These are phyloP conservation scores for Formicarius rufipectus DNA, from an alignment of 2,113 vertebrate species.

Conservation along the genomic window DNA sequence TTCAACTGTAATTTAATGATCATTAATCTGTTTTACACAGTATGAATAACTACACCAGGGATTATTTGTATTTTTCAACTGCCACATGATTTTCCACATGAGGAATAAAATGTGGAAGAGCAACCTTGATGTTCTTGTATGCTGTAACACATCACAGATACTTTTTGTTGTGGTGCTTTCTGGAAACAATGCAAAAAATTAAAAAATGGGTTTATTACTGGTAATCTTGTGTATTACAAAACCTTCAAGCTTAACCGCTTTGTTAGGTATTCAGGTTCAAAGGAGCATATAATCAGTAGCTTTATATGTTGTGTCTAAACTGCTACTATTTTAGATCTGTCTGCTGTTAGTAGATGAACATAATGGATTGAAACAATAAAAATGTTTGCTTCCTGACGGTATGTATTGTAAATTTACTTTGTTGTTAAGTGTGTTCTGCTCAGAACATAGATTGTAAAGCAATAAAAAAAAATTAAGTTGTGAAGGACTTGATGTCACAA, in stretches of 20 bases:
- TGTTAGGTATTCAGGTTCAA: neutral
- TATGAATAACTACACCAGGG: neutral
- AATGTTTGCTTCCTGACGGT: neutral
- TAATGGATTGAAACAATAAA: neutral
- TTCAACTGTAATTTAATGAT: neutral
- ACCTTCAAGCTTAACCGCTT: neutral
- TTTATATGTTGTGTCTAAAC: neutral
- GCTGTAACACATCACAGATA: neutral
- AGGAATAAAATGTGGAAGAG: neutral
- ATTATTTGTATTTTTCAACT: neutral
- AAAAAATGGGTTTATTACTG: neutral
- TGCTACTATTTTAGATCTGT: neutral
- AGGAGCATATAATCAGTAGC: neutral
- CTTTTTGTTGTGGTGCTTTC: neutral
- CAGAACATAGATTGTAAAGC: neutral
- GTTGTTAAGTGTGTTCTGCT: neutral
- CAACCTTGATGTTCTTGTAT: neutral
- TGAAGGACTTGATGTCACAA: neutral
- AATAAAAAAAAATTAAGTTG: neutral
- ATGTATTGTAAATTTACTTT: neutral
- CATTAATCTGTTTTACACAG: neutral
- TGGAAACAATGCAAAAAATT: neutral
- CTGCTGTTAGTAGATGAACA: neutral
- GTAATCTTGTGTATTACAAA: neutral
- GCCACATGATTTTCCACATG: neutral